Conservation (phyloP, 2,888 invertebrate species). For the Priocnemis perturbator region DNA sequence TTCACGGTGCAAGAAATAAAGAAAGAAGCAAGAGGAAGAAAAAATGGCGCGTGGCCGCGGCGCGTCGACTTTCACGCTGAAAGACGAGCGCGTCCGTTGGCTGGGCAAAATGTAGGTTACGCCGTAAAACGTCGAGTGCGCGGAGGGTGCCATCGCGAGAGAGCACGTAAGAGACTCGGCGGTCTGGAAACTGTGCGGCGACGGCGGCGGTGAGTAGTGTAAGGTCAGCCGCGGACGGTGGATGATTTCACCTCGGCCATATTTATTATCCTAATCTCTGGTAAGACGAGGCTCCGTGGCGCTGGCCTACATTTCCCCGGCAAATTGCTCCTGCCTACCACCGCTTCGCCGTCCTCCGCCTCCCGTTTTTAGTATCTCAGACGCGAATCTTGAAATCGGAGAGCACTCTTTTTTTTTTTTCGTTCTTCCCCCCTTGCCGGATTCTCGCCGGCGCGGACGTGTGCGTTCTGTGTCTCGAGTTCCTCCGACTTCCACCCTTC, state of each 20-base stretch:
- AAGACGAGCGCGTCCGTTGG: slow-evolving; percentile 39
- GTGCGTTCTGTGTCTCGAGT: not conserved
- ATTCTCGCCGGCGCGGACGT: too few species aligned
- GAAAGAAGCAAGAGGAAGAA: not conserved
- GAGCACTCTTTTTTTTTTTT: not conserved
- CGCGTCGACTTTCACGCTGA: slow-evolving; percentile 45
- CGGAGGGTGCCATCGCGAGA: slow-evolving; percentile 51
- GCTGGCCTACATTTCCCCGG: slow-evolving; percentile 48
- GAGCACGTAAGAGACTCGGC: slow-evolving; percentile 30
- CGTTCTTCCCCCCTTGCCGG: too few species aligned
- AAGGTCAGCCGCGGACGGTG: slow-evolving; percentile 55
- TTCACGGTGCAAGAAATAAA: not conserved
- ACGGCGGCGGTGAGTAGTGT: slow-evolving; percentile 20
- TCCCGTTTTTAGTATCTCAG: slow-evolving; percentile 42
- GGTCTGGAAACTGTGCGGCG: slow-evolving; percentile 36
- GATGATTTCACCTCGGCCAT: slow-evolving; percentile 58
- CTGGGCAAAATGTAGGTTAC: slow-evolving; percentile 53
- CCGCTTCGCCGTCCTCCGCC: slow-evolving; percentile 17
- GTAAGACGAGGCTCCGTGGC: slow-evolving; percentile 16
- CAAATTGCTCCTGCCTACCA: slow-evolving; percentile 40
- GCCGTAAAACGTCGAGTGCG: slow-evolving; percentile 45
- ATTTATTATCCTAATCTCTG: slow-evolving; percentile 60
- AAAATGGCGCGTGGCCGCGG: not conserved
- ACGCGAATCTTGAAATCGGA: slow-evolving; percentile 34
- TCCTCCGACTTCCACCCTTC: not conserved